A percentile compares a stretch with the other conserved stretches of the same genome.
These are phyloP conservation scores for Falco naumanni DNA, from an alignment of 2,797 vertebrate species.

Conservation along the genomic window DNA sequence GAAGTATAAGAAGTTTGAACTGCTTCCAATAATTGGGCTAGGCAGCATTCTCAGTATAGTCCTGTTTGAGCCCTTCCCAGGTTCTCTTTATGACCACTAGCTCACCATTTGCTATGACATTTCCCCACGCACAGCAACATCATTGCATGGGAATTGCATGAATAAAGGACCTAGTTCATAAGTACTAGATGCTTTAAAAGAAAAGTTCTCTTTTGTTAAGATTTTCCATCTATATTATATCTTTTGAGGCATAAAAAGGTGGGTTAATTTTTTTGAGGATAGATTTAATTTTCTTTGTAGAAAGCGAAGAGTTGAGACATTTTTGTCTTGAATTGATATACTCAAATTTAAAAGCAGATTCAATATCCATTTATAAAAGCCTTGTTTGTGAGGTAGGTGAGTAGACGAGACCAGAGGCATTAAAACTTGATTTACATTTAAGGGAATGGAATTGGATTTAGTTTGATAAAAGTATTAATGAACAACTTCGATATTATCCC, in stretches of 20 bases:
- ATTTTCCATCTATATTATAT: not conserved
- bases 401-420: not conserved
- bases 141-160: not conserved
- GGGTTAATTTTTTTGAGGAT: not conserved
- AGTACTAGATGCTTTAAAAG: not conserved
- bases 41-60: not conserved
- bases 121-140: not conserved
- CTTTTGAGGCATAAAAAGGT: not conserved
- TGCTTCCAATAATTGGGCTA: not conserved
- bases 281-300: not conserved
- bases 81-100: not conserved
- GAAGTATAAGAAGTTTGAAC: not conserved
- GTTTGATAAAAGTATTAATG: not conserved
- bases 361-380: not conserved
- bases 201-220: not conserved
- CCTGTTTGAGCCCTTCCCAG: not conserved
- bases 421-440: not conserved
- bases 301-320: not conserved
- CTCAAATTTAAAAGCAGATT: not conserved
- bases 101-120: not conserved
- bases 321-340: not conserved
- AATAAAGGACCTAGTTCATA: not conserved
- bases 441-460: not conserved
- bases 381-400: not conserved
- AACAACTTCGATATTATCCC: not conserved